A percentile compares a stretch with the other conserved stretches of the same genome.
phyloP scores from a whole-genome alignment of 2,797 vertebrate genomes.

The Phoebastria nigripes region DNA sequence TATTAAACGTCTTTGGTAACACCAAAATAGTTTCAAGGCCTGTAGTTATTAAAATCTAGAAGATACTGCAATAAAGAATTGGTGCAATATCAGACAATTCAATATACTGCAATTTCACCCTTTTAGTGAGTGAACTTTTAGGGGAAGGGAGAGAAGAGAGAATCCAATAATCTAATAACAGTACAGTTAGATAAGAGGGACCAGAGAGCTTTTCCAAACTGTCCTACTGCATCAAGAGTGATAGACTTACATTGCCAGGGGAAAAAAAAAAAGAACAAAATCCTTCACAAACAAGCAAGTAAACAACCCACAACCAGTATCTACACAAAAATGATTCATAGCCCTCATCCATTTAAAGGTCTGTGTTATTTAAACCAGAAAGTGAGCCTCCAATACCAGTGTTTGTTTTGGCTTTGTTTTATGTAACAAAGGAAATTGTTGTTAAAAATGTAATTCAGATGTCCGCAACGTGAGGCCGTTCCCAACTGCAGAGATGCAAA shows the following conservation, averaged over 20 bases:
- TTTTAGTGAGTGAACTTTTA: neutral
- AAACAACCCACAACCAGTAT: neutral
- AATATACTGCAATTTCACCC: neutral
- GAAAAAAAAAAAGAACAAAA: neutral
- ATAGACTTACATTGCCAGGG: neutral
- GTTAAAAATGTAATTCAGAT: slow-evolving; percentile 41
- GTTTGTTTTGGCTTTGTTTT: slow-evolving; percentile 3
- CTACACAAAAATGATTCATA: neutral
- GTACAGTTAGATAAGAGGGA: neutral
- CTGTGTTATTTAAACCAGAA: slow-evolving; percentile 11
- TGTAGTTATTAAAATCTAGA: neutral
- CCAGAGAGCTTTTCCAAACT: neutral
- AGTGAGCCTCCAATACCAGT: neutral
- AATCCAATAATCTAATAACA: neutral
- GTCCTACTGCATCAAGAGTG: neutral
- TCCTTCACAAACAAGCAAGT: neutral
- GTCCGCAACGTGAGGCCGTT: neutral
- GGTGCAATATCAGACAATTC: neutral
- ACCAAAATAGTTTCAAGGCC: neutral
- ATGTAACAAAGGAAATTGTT: slow-evolving; percentile 22
- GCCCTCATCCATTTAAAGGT: neutral
- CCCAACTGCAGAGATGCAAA: neutral
- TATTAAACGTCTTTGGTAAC: slow-evolving; percentile 8
- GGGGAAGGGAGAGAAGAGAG: neutral
- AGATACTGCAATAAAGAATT: neutral